phyloP scores from a whole-genome alignment of 1,140 invertebrate genomes.

The Chironomus striatipennis region DNA sequence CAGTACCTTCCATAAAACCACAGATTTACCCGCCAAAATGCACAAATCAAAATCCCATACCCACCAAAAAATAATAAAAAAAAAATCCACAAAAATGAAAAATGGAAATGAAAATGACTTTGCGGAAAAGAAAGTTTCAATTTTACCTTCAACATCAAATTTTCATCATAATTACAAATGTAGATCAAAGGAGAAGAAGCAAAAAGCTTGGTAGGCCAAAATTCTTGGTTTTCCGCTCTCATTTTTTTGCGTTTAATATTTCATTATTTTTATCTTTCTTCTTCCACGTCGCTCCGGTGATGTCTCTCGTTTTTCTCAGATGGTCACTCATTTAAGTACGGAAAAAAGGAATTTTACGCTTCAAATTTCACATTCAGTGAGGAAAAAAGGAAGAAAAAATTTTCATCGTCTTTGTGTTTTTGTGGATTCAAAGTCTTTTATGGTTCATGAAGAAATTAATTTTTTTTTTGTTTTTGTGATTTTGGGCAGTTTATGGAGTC shows the following conservation, averaged over 20 bases:
- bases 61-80: too few relatives aligned
- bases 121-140: neutral
- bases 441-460: too few relatives aligned
- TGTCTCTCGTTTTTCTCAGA: neutral
- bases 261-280: neutral
- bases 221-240: conserved; percentile 1
- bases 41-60: too few relatives aligned
- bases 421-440: too few relatives aligned
- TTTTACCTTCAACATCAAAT: neutral
- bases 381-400: too few relatives aligned
- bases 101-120: neutral
- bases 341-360: neutral
- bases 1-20: too few relatives aligned
- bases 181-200: conserved; percentile 3
- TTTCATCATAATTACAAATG: conserved; percentile 10
- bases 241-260: conserved; percentile 4
- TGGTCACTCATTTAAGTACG: neutral
- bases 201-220: conserved; percentile 9
- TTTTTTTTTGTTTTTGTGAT: too few relatives aligned
- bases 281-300: too few relatives aligned
- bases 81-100: neutral
- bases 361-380: neutral
- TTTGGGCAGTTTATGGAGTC: too few relatives aligned
- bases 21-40: too few relatives aligned
- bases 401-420: too few relatives aligned